Conservation (phyloP, 2,113 vertebrate species). For the Acanthisitta chloris region DNA sequence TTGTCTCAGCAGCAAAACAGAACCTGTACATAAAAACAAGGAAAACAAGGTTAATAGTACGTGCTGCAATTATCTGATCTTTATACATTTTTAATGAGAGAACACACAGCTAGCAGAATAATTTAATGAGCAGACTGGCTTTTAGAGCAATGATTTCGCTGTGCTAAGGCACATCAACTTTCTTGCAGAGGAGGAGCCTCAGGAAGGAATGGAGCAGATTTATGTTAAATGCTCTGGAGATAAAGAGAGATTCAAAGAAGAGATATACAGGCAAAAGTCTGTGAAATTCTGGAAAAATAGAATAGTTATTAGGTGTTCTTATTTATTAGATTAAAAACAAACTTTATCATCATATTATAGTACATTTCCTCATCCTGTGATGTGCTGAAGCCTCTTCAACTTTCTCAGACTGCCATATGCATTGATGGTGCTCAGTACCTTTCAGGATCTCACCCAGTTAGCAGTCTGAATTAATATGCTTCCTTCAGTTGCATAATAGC, state of each 20-base stretch:
- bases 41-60: constrained; percentile 72
- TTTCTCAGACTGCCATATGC: neutral
- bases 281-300: constrained; percentile 37
- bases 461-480: neutral
- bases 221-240: constrained; percentile 60
- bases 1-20: constrained; percentile 63
- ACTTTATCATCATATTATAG: constrained; percentile 34
- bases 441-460: neutral
- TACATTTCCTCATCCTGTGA: neutral
- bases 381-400: neutral
- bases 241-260: no score
- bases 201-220: constrained; percentile 57
- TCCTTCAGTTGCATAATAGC: neutral
- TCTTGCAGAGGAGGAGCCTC: constrained; percentile 60
- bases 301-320: neutral
- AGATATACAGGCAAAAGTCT: constrained; percentile 49
- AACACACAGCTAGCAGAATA: constrained; percentile 79
- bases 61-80: constrained; percentile 80
- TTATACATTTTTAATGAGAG: constrained; percentile 83
- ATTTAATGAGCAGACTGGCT: constrained; percentile 75
- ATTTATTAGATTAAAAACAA: constrained; percentile 54
- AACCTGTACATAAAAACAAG: constrained; percentile 62
- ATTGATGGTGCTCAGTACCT: neutral
- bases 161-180: constrained; percentile 69
- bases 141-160: constrained; percentile 70